Conservation (phyloP, 35 echinoderm and acorn worm species). For the Lytechinus variegatus region DNA sequence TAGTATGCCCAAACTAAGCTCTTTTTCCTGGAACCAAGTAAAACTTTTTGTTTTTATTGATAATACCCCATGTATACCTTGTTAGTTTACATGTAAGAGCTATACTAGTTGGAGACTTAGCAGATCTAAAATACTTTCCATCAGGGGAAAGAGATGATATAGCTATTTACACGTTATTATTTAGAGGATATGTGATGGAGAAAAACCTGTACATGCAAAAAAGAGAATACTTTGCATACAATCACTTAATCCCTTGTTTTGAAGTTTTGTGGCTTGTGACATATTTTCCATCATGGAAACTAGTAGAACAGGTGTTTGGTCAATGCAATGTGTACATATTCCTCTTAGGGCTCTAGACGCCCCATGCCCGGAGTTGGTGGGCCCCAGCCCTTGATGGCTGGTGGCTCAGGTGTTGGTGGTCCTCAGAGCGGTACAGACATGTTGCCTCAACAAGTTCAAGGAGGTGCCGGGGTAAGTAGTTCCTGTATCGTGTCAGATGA, state of each 20-base stretch:
- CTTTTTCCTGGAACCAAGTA: too few relatives aligned
- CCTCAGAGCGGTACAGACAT: constrained; percentile 37
- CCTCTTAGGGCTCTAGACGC: constrained; percentile 49
- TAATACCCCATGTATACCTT: too few relatives aligned
- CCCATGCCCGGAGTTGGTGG: constrained; percentile 47
- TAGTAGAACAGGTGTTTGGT: constrained; percentile 14
- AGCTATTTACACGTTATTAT: not conserved
- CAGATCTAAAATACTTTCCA: not conserved
- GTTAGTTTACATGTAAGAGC: not conserved
- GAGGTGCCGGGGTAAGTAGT: constrained; percentile 23
- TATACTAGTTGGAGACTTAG: not conserved
- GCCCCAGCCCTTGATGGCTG: constrained; percentile 42
- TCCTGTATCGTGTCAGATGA: not conserved
- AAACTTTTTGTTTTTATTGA: too few relatives aligned
- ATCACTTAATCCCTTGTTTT: not conserved
- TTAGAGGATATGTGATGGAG: not conserved
- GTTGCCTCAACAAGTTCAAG: constrained; percentile 38
- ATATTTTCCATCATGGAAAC: not conserved
- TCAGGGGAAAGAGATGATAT: not conserved
- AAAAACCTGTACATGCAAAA: not conserved
- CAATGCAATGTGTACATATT: constrained; percentile 40
- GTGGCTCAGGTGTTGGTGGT: constrained; percentile 21
- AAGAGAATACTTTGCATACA: too few relatives aligned
- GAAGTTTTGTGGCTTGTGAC: not conserved
- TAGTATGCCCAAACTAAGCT: too few relatives aligned